Evolutionary conservation across 1,140 invertebrate species (phyloP).

Genomic region (Wasmannia auropunctata): DNA sequence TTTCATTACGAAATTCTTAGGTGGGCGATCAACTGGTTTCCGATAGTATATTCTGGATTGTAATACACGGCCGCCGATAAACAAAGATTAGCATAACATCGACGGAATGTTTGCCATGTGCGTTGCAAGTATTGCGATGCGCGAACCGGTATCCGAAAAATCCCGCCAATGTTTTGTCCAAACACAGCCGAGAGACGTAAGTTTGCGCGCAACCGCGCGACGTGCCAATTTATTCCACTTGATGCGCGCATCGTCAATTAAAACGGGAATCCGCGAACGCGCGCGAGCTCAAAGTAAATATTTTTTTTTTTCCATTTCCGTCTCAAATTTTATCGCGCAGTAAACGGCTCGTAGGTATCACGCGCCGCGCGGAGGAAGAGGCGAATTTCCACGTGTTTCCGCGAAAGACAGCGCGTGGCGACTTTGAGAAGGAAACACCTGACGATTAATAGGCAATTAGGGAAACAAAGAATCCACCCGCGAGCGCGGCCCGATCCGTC

Average conservation of each 20-base stretch:
- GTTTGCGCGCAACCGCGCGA: not conserved
- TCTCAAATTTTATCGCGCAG: not conserved
- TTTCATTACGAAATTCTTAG: not conserved
- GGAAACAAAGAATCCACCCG: not conserved
- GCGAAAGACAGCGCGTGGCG: not conserved
- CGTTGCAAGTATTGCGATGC: not conserved
- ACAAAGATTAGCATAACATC: constrained; percentile 7
- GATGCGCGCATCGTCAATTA: not conserved
- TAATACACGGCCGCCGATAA: not conserved
- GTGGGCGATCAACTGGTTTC: not conserved
- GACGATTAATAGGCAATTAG: constrained; percentile 23
- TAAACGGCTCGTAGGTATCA: not conserved
- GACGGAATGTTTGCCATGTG: not conserved
- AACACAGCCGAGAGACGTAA: not conserved
- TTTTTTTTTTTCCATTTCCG: not conserved
- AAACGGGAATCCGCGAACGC: not conserved
- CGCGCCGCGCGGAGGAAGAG: not conserved
- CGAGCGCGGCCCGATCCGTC: constrained; percentile 36
- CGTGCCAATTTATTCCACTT: constrained; percentile 6
- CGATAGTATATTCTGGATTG: constrained; percentile 5
- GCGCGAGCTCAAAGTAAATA: not conserved
- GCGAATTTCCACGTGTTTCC: not conserved
- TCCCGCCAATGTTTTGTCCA: not conserved
- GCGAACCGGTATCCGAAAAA: not conserved
- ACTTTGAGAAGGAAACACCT: not conserved